phyloP scores from a whole-genome alignment of 2,888 invertebrate species.

The Orthosia gothica region DNA sequence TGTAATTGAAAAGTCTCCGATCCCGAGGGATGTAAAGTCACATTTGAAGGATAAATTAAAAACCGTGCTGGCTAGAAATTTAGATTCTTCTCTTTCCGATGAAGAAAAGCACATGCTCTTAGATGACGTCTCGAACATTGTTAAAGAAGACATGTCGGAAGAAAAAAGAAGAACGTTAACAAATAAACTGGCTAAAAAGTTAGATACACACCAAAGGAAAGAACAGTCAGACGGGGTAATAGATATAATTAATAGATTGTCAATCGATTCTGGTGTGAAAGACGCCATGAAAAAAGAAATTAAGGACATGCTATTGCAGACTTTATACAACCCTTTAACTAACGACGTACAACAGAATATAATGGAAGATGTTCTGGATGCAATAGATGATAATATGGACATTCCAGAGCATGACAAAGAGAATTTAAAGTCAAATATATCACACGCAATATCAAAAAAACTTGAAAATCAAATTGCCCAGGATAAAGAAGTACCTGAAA shows the following conservation, averaged over 20 bases:
- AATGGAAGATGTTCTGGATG: neutral
- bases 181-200: slow-evolving; percentile 23
- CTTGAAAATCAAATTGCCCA: neutral
- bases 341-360: slow-evolving; percentile 4
- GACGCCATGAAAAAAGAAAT: slow-evolving; percentile 12
- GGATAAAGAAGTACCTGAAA: slow-evolving; percentile 13
- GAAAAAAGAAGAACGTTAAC: slow-evolving; percentile 11
- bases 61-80: slow-evolving; percentile 20
- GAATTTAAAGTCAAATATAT: slow-evolving; percentile 9
- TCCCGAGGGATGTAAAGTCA: slow-evolving; percentile 33
- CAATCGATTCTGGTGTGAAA: slow-evolving; percentile 4
- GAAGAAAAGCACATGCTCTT: slow-evolving; percentile 33
- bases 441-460: neutral
- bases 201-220: neutral
- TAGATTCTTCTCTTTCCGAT: slow-evolving; percentile 41
- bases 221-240: neutral
- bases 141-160: slow-evolving; percentile 33
- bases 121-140: slow-evolving; percentile 31
- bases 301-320: neutral
- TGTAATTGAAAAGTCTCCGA: slow-evolving; percentile 40
- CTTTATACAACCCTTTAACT: slow-evolving; percentile 20
- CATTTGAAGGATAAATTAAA: slow-evolving; percentile 40
- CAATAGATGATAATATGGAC: slow-evolving; percentile 19
- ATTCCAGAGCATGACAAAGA: slow-evolving; percentile 15
- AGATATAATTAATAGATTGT: slow-evolving; percentile 17